These are phyloP conservation scores for Phyllotis vaccarum DNA, from an alignment of 2,797 vertebrate species.

Conservation along the genomic window DNA sequence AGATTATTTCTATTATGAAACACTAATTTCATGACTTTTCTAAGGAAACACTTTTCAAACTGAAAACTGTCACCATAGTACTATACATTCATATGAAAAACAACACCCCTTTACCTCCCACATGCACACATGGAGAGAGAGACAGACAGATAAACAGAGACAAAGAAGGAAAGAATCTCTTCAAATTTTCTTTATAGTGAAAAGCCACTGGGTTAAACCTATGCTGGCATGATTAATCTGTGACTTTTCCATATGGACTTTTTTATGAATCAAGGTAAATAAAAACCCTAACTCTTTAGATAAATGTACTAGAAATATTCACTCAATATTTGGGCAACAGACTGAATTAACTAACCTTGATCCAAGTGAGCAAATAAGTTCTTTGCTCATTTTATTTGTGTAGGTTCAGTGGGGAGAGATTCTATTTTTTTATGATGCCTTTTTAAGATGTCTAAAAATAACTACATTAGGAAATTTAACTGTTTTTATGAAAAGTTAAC, in stretches of 20 bases:
- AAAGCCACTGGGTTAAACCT: not conserved
- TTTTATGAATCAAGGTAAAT: constrained; percentile 40
- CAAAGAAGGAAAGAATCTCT: not conserved
- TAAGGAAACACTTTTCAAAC: constrained; percentile 39
- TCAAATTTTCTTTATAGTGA: not conserved
- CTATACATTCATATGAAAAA: not conserved
- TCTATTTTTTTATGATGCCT: constrained; percentile 8
- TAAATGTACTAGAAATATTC: constrained; percentile 71
- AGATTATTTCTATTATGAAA: constrained; percentile 10
- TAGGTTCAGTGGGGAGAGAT: rapidly evolving
- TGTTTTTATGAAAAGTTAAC: constrained; percentile 60
- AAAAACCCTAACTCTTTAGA: constrained; percentile 54
- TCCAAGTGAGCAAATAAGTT: constrained; percentile 43
- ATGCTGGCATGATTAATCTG: not conserved
- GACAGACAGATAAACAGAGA: not conserved
- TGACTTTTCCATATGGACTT: not conserved
- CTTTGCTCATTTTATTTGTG: constrained; percentile 35
- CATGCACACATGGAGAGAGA: not conserved
- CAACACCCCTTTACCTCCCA: no score
- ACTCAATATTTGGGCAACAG: constrained; percentile 62
- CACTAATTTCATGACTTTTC: not conserved
- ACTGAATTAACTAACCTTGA: constrained; percentile 54
- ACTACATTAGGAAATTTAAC: constrained; percentile 71
- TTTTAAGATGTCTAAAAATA: constrained; percentile 50
- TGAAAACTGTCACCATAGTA: not conserved